These are phyloP conservation scores for Acestrorhynchus altus DNA, from an alignment of 2,797 vertebrate species.

Conservation along the genomic window DNA sequence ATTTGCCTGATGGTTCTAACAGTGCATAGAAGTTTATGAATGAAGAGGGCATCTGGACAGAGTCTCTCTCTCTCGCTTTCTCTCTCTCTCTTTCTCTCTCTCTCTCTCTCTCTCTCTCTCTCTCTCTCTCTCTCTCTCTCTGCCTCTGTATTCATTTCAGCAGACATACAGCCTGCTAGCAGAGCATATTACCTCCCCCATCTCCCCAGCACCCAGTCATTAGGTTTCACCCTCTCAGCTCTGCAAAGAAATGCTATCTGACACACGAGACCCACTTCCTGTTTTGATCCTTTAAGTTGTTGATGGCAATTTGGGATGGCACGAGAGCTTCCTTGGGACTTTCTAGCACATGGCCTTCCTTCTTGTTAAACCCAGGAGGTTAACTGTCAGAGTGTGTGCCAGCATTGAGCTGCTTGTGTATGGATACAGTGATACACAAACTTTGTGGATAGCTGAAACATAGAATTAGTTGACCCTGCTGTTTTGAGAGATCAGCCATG, in stretches of 20 bases:
- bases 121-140: slow-evolving; percentile 36
- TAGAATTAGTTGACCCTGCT: neutral
- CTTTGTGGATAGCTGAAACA: neutral
- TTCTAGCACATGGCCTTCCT: slow-evolving; percentile 1
- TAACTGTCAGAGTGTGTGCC: neutral
- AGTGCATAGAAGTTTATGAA: slow-evolving; percentile 34
- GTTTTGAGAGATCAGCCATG: neutral
- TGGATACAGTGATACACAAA: slow-evolving; percentile 2
- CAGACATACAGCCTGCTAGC: slow-evolving; percentile 10
- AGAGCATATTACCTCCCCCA: slow-evolving; percentile 19
- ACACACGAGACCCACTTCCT: slow-evolving; percentile 60
- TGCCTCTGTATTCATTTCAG: slow-evolving; percentile 28
- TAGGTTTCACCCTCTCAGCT: slow-evolving; percentile 42
- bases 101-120: slow-evolving; percentile 19
- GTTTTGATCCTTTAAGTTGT: slow-evolving; percentile 43
- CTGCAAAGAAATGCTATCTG: slow-evolving; percentile 50
- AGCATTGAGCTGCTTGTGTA: neutral
- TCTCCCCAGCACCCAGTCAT: slow-evolving; percentile 18
- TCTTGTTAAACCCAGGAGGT: slow-evolving; percentile 5
- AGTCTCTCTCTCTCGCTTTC: slow-evolving; percentile 20
- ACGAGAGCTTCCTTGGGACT: slow-evolving; percentile 23
- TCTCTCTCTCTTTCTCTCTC: slow-evolving; percentile 31
- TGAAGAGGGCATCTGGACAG: slow-evolving; percentile 33
- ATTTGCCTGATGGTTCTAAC: neutral
- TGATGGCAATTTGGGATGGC: slow-evolving; percentile 12